These are phyloP conservation scores for Copidosoma aretas DNA, from an alignment of 2,888 invertebrate species.

Conservation along the genomic window DNA sequence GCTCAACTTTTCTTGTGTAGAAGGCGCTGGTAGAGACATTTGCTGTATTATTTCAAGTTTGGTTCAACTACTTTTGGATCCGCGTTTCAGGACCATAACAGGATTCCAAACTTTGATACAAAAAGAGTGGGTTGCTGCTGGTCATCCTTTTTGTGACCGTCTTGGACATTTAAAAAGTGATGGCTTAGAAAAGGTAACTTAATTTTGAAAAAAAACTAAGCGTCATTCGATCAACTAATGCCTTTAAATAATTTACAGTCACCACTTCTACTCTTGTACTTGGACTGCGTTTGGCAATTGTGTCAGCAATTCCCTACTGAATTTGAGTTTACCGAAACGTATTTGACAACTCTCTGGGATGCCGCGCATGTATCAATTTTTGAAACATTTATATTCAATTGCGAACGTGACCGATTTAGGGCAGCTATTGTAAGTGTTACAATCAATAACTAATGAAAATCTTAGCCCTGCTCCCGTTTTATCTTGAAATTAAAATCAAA, in stretches of 20 bases:
- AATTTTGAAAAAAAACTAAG: not conserved
- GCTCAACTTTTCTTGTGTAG: conserved; percentile 44
- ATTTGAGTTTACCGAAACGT: conserved; percentile 92
- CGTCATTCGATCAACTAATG: not conserved
- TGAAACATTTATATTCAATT: conserved; percentile 92
- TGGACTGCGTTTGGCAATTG: conserved; percentile 94
- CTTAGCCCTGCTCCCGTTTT: too few relatives aligned
- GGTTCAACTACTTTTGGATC: conserved; percentile 86
- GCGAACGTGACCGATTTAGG: conserved; percentile 75
- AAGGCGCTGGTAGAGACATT: conserved; percentile 86
- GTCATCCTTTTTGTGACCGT: conserved; percentile 85
- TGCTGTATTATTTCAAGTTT: conserved; percentile 86
- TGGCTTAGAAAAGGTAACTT: conserved; percentile 64
- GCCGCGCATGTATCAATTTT: conserved; percentile 85
- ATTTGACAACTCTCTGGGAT: conserved; percentile 92
- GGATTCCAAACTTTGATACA: conserved; percentile 92
- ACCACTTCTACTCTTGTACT: conserved; percentile 87
- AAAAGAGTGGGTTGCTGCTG: conserved; percentile 93
- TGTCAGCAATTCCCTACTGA: conserved; percentile 84
- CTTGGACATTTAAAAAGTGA: conserved; percentile 73
- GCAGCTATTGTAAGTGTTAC: conserved; percentile 68
- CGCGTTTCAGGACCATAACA: conserved; percentile 78
- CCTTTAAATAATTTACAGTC: conserved; percentile 66
- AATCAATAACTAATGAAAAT: conserved; percentile 59
- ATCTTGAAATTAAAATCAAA: conserved; percentile 3